phyloP scores from a whole-genome alignment of 1,140 invertebrate species.

The Araneus ventricosus region DNA sequence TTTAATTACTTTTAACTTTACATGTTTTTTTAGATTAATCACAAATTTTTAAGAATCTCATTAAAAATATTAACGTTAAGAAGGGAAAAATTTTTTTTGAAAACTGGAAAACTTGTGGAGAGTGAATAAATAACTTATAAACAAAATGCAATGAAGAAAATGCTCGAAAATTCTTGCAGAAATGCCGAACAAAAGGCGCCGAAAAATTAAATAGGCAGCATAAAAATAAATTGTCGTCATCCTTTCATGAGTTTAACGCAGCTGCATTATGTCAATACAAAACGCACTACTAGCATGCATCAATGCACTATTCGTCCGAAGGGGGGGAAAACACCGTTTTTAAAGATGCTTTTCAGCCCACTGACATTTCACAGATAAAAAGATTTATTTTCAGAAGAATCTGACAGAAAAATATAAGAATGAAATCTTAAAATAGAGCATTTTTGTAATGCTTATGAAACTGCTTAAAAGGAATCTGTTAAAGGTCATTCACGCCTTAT shows the following conservation, averaged over 20 bases:
- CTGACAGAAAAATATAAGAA: conserved; percentile 4
- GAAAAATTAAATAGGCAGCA: not conserved
- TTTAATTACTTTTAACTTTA: too few species aligned
- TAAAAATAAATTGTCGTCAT: not conserved
- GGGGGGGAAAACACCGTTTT: not conserved
- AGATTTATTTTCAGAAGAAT: not conserved
- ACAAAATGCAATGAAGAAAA: too few species aligned
- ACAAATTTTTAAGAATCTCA: too few species aligned
- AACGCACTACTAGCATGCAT: not conserved
- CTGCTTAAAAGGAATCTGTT: not conserved
- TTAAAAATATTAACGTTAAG: too few species aligned
- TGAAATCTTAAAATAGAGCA: not conserved
- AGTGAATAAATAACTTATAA: too few species aligned
- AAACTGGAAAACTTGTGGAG: too few species aligned
- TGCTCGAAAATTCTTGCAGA: too few species aligned
- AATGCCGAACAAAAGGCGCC: not conserved
- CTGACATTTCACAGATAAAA: not conserved
- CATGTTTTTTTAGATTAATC: too few species aligned
- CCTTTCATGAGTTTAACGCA: conserved; percentile 19
- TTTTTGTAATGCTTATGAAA: not conserved
- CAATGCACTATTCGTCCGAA: not conserved
- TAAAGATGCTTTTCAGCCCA: not conserved
- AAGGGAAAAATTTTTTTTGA: too few species aligned
- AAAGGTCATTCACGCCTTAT: not conserved
- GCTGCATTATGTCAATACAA: conserved; percentile 10